Evolutionary conservation across 2,888 invertebrate species (phyloP), one percentile per base, ranked within the genome.

Genomic region (Ditula angustiorana): DNA sequence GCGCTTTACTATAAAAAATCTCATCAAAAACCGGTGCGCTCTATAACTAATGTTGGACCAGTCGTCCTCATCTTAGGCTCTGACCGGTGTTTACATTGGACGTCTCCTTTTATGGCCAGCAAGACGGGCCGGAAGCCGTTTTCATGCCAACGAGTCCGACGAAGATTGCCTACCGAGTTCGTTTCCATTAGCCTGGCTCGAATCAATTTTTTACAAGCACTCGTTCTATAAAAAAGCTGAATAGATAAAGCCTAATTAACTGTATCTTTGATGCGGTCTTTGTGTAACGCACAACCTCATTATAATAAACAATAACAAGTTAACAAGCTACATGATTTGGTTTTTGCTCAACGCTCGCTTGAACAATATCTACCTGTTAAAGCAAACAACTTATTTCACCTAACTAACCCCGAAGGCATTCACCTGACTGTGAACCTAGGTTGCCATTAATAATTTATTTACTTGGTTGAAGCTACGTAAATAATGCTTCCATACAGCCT

Each of bases 341-440:
- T 58, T 58, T 57, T 50, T 56, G 56, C 37, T 23, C 30, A n/a
- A n/a, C n/a, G 49, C 49, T n/a, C 41, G 50, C 57, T 63, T 19
- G 19, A 63, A 57, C 62, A 63, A 63, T 57, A 57, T n/a, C 35
- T n/a, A 16, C 13, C 35, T 37, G 16, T 28, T 55, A 49, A 50
- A 44, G 26, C 44, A 52, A 57, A 58, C 57, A 52, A 58, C 62
- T 57, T 50, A 47, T 49, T 56, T n/a, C n/a, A n/a, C n/a, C n/a
- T n/a, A n/a, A 58, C 33, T 23, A 50, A 41, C 57, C 50, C 63
- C 33, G 50, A 10, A 58, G 63, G 50, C 63, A 44, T 58, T 63
- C 57, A 63, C 44, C 62, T 58, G 33, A 58, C 57, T 57, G 30
- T 57, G 41, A 56, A 57, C 62, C 56, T 62, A n/a, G 50, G 16